A percentile compares a stretch with the other conserved stretches of the same genome.
Evolutionary conservation across 2,797 vertebrate species (phyloP).

Genomic region (Crenichthys baileyi): DNA sequence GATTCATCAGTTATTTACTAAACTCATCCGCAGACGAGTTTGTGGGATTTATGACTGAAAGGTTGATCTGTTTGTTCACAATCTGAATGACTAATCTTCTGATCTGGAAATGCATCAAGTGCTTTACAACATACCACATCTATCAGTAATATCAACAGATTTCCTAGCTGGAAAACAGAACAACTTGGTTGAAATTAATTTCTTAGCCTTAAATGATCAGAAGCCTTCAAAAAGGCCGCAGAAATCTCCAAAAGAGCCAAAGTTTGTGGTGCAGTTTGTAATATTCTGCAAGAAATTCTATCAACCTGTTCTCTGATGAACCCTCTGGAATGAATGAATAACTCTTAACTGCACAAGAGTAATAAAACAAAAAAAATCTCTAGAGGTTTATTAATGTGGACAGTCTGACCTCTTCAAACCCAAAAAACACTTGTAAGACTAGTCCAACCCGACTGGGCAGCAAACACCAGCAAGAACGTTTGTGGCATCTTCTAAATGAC

Average conservation of each 20-base stretch:
- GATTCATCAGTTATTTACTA: background rate
- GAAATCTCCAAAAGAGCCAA: background rate
- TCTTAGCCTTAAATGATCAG: background rate
- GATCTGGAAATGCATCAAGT: background rate
- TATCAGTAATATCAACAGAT: background rate
- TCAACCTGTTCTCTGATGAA: background rate
- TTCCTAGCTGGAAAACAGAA: background rate
- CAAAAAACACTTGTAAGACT: background rate
- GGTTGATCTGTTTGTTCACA: background rate
- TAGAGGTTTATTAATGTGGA: no score
- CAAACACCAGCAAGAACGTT: conserved; percentile 30
- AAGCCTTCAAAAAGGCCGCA: background rate
- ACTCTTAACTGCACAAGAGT: background rate
- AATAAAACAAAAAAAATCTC: background rate
- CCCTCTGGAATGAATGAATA: background rate
- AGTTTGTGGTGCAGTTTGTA: background rate
- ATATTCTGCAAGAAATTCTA: background rate
- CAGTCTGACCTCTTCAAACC: background rate
- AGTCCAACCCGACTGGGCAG: background rate
- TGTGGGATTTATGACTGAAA: background rate
- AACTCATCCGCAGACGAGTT: conserved; percentile 6
- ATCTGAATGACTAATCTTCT: background rate
- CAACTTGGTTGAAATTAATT: background rate
- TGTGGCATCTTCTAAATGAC: background rate
- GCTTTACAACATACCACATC: background rate